phyloP scores from a whole-genome alignment of 2,888 invertebrate species.

The Adela reaumurella region DNA sequence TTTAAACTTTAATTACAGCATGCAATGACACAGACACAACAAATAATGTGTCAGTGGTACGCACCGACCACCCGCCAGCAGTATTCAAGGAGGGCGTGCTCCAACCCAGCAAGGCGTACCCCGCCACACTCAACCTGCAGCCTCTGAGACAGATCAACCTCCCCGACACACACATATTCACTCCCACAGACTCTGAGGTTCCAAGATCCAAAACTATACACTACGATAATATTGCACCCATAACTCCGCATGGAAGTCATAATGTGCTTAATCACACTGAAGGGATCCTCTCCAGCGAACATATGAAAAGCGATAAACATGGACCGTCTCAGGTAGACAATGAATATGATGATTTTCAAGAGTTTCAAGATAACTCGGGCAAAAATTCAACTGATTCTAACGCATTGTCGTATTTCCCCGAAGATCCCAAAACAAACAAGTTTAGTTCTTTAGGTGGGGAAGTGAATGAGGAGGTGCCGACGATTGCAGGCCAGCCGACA shows the following conservation, averaged over 20 bases:
- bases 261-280: not conserved
- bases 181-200: conserved; percentile 49
- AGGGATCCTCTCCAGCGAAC: not conserved
- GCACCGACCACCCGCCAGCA: not conserved
- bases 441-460: too few species aligned
- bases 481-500: too few species aligned
- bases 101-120: conserved; percentile 22
- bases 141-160: conserved; percentile 44
- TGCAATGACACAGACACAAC: conserved; percentile 10
- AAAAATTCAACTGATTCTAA: too few species aligned
- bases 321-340: conserved; percentile 12
- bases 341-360: conserved; percentile 34
- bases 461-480: too few species aligned
- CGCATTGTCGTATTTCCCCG: too few species aligned
- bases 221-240: conserved; percentile 23
- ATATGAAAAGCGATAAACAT: conserved; percentile 11
- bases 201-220: conserved; percentile 51
- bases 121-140: conserved; percentile 36
- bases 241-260: not conserved
- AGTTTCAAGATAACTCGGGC: conserved; percentile 37
- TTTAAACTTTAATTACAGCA: conserved; percentile 8
- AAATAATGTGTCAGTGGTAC: not conserved
- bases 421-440: too few species aligned
- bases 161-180: conserved; percentile 51
- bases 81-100: not conserved